Evolutionary conservation across 92 coral and sea anemone species (phyloP).

Genomic region (Phymanthus crucifer): DNA sequence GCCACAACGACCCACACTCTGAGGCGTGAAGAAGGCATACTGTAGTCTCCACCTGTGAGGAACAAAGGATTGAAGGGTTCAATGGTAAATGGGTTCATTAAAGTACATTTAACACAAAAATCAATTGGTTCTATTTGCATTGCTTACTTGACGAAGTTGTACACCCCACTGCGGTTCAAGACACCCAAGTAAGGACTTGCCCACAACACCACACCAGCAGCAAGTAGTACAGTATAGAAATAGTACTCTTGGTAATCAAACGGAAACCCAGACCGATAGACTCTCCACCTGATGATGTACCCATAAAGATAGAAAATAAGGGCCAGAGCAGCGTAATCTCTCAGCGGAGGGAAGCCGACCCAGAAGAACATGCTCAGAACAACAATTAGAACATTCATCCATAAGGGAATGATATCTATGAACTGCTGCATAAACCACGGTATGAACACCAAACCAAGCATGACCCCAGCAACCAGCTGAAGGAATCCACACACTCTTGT

Average conservation of each 20-base stretch:
- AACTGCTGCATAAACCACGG: constrained; percentile 87
- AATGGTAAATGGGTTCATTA: background rate
- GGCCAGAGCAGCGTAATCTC: constrained; percentile 65
- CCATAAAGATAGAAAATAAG: constrained; percentile 68
- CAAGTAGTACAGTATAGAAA: constrained; percentile 56
- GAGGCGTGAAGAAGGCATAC: constrained; percentile 53
- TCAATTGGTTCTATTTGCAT: background rate
- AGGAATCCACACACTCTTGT: constrained; percentile 29
- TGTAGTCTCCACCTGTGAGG: constrained; percentile 64
- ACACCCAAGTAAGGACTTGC: constrained; percentile 78
- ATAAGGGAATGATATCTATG: constrained; percentile 49
- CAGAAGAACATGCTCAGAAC: constrained; percentile 72
- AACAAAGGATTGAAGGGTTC: background rate
- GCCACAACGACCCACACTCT: constrained; percentile 61
- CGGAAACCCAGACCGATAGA: constrained; percentile 46
- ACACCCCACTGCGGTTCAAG: constrained; percentile 63
- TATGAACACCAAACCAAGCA: constrained; percentile 50
- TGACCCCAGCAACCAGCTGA: constrained; percentile 47
- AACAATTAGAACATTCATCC: constrained; percentile 59
- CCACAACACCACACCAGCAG: constrained; percentile 74
- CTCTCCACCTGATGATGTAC: constrained; percentile 78
- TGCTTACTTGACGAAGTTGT: constrained; percentile 75
- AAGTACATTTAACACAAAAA: too few species aligned
- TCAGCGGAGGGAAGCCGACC: constrained; percentile 82
- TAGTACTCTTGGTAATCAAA: constrained; percentile 34